Base-by-base conservation (phyloP, 2,113 vertebrate genomes). In the Crypturellus undulatus region DNA sequence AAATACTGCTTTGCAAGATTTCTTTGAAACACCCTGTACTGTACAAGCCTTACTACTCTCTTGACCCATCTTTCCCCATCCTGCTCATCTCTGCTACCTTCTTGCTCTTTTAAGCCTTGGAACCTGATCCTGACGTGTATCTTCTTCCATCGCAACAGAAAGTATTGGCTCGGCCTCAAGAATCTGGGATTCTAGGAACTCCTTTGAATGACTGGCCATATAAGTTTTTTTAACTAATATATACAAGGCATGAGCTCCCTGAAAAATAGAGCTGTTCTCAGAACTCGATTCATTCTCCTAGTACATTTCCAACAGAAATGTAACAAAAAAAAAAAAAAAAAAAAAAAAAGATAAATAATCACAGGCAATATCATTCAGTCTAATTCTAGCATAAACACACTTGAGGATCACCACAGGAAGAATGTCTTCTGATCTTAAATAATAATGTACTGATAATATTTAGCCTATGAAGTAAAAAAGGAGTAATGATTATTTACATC, bases 101-200 rank as follows among this genome's bases (percentile, higher is more conserved):
- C 83, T 79, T 78, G 69, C 76, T 94, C 40, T 70, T 90, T 92
- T 71, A 91, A 94, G 69, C 43, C 62, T 79, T 5, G 3, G 90
- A 94, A 95, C 56, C 40, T 49, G 85, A 95, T 71, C 69, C 58
- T 64, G 64, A 93, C 3, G 2, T 43, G 19, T 34, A 85, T 75
- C 90, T 92, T 92, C 84, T 82, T 93, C 82, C 73, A 94, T 64
- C 80, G 87, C 90, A 86, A 67, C 64, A 93, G 71, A 92, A 95
- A 91, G 58, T 71, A 92, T 62, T 96, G 93, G 87, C 90, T 90
- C 72, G 90, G 92, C 20, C 83, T 88, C 93, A 96, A 92, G 72
- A 93, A 96, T 81, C 0, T 43, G 7, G 30, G 82, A 81, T 96
- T 93, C 93, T 93, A 94, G 84, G 69, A 96, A 95, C 62, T 89